Conservation (phyloP, 2,797 vertebrate species). For the Propithecus perrieri region DNA sequence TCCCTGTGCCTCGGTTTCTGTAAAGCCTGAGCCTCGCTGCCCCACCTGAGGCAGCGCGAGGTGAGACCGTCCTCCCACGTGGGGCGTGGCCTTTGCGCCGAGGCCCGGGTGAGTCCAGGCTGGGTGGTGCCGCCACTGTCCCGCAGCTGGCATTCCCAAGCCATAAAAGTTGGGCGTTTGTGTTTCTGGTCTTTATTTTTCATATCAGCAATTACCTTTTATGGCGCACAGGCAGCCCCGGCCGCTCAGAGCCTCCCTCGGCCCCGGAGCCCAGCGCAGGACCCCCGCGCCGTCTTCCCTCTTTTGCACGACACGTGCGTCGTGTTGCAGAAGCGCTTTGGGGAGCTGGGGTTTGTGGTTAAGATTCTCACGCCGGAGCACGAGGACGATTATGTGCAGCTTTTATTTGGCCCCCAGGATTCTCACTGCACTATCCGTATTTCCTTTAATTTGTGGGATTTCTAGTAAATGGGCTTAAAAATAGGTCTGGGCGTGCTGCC, state of each 20-base stretch:
- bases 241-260: neutral
- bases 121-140: neutral
- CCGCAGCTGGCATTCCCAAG: rapidly evolving
- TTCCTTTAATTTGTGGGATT: constrained; percentile 90
- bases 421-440: constrained; percentile 86
- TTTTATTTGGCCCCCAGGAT: constrained; percentile 86
- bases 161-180: neutral
- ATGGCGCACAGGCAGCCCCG: neutral
- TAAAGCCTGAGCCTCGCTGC: neutral
- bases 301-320: constrained; percentile 72
- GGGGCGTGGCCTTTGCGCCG: neutral
- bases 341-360: constrained; percentile 83
- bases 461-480: constrained; percentile 91
- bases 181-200: constrained; percentile 52
- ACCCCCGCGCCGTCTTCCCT: neutral
- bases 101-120: neutral
- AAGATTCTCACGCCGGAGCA: constrained; percentile 77
- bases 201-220: constrained; percentile 40
- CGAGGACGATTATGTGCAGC: constrained; percentile 75
- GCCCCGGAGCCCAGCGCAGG: constrained; percentile 71
- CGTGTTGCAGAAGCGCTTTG: constrained; percentile 81
- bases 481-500: constrained; percentile 86
- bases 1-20: neutral
- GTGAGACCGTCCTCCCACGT: neutral
- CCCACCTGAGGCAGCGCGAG: rapidly evolving